Evolutionary conservation across 2,113 vertebrate genomes (phyloP), one percentile per base, ranked within the genome.

Genomic region (Ellobius talpinus): DNA sequence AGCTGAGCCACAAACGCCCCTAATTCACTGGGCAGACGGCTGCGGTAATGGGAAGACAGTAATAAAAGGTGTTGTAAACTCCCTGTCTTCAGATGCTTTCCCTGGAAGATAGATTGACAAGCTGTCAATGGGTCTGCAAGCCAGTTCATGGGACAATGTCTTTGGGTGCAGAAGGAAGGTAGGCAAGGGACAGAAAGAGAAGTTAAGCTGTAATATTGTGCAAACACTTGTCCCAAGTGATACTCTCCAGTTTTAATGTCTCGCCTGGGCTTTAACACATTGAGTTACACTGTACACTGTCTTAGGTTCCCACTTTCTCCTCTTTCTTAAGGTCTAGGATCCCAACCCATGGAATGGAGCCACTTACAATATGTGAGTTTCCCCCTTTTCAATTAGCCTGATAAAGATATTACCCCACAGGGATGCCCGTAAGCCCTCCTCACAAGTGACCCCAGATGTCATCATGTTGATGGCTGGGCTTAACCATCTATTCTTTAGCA

Each of bases 1-100:
- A 89, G n/a, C 33, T 68, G 91, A 90, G 66, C 73, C 93, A 47
- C 23, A 87, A 63, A 95, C 89, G 12, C 39, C 79, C 17, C 93
- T 92, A 91, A 88, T 82, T 90, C 87, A 74, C 85, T 87, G 36
- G 89, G 7, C 45, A 95, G 81, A 82, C 7, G 21, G 1, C 24
- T 33, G 1, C 0, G 19, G n/a, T 58, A 66, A 50, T 50, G 33
- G 23, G 45, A 47, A 91, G 36, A 47, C 0, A 76, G 42, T n/a
- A 85, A n/a, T 77, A 50, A 94, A 94, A n/a, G 36, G 55, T 63
- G 26, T 81, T 93, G 23, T 78, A 86, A 90, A 77, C 4, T 42
- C 29, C 33, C 77, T 73, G 10, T 90, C 39, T 77, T 78, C 36
- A 65, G 42, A 81, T 16, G 2, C 0, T 61, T 81, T 89, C 79